Evolutionary conservation across 1,140 invertebrate species (phyloP), one percentile per base, ranked within the genome.

Genomic region (Maconellicoccus hirsutus): DNA sequence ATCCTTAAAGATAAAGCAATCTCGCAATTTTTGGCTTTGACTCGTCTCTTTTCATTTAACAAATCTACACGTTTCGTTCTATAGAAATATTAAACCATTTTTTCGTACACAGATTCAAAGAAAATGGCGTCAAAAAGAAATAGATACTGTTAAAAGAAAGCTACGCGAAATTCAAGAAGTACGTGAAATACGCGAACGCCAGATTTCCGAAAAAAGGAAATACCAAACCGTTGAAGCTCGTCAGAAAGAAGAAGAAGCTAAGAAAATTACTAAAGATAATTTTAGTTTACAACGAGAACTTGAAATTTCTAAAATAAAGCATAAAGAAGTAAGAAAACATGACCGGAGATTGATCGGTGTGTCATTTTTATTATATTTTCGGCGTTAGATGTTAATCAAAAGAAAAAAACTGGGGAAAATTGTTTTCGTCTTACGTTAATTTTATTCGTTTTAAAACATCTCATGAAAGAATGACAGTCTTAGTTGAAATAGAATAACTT

Each of bases 141-240:
- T 76, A 70, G 73, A 73, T 23, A 77, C 74, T 7, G 78, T 77
- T 1, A 22, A 74, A 10, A 78, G 76, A 70, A 75, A 76, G 69
- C 70, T 74, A 19, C 75, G 76, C 70, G 61, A 76, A 25, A 72
- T 72, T 12, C 74, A 76, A 23, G 75, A 77, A 38, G 73, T 85
- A 66, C 77, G 78, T 7, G 38, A 73, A 1, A 79, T 77, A 6
- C 76, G 84, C 38, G 76, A 80, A 52, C 78, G 80, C 69, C 84
- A 86, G 75, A 80, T 85, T 27, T 75, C 77, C 22, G 79, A 79
- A 16, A 80, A 83, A 52, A 78, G 81, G 76, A 80, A 79, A 74
- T 79, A 79, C 22, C 81, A 85, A 73, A 86, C 86, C 0, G 79
- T 85, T 22, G 84, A 86, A 74, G 80, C 86, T 1, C 83, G 84